Evolutionary conservation across 1,140 invertebrate genomes (phyloP), one percentile per base, ranked within the genome.

Genomic region (Temnothorax longispinosus): DNA sequence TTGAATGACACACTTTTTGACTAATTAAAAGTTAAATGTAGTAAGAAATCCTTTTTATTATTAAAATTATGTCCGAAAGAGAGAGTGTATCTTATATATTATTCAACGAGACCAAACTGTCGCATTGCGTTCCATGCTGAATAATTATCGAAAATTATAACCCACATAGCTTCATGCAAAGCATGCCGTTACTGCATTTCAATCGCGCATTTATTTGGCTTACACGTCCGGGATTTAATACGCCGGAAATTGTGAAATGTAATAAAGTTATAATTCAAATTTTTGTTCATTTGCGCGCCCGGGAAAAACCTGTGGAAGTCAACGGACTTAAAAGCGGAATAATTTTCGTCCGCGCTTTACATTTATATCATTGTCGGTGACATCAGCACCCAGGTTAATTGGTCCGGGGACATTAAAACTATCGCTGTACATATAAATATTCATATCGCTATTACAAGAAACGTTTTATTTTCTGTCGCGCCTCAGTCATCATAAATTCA

Each of bases 401-500:
- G 80, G 60, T n/a, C 21, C 10, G 44, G 47, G 65, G 11, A 52
- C 81, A 60, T 72, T 58, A 58, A 69, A 86, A 72, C 54, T 75
- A 75, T 54, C 38, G 41, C 32, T 50, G 41, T 62, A 62, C 18
- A 18, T 38, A 75, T 84, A 13, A 84, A 84, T 84, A 84, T 84
- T 84, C 71, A 84, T 84, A 62, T 74, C 4, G 27, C 4, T 50
- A 62, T 60, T 82, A 47, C 38, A 4, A 35, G 52, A 84, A 74
- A 60, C 54, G 6, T 47, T 84, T 77, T 75, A 44, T 84, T 84
- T 74, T 75, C 44, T 21, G 41, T 52, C 50, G 18, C 80, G 67
- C n/a, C 10, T 74, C 54, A 7, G 67, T 47, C 27, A 74, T 84
- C 69, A 60, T 84, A 84, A 84, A 84, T 84, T 84, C 41, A 84